These are phyloP conservation scores for Pipistrellus pygmaeus DNA, from an alignment of 2,797 vertebrate species.

Conservation along the genomic window DNA sequence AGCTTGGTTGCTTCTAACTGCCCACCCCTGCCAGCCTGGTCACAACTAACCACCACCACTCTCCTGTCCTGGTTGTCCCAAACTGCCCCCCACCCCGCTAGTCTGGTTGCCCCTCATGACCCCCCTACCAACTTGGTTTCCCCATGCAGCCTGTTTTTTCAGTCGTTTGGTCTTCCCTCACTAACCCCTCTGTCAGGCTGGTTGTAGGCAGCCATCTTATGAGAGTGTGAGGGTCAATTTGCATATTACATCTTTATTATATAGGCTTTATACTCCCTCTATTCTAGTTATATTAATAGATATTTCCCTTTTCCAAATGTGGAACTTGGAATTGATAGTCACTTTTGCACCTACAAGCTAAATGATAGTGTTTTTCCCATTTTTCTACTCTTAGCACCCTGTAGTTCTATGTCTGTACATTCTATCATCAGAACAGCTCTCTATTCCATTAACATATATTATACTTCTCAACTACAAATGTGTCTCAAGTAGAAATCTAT, in stretches of 20 bases:
- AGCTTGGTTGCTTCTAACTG: too few species aligned
- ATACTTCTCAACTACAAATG: neutral
- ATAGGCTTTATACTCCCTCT: neutral
- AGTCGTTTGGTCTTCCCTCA: too few species aligned
- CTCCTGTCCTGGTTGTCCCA: too few species aligned
- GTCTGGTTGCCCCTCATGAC: too few species aligned
- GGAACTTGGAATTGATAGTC: neutral
- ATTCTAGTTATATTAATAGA: neutral
- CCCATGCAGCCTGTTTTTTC: too few species aligned
- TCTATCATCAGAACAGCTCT: neutral
- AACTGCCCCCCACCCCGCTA: too few species aligned
- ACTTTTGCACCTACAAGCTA: neutral
- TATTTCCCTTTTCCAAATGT: neutral
- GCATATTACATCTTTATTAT: neutral
- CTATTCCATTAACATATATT: neutral
- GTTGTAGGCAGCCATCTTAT: too few species aligned
- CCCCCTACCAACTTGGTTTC: too few species aligned
- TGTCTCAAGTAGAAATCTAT: conserved; percentile 24
- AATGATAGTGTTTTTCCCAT: neutral
- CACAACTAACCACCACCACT: too few species aligned
- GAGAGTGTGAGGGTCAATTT: too few species aligned
- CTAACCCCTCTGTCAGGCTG: too few species aligned
- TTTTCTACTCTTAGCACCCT: neutral
- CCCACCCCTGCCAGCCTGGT: too few species aligned
- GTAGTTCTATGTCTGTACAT: neutral